Conservation (phyloP, 1,140 invertebrate species). For the Drosophila dunni region DNA sequence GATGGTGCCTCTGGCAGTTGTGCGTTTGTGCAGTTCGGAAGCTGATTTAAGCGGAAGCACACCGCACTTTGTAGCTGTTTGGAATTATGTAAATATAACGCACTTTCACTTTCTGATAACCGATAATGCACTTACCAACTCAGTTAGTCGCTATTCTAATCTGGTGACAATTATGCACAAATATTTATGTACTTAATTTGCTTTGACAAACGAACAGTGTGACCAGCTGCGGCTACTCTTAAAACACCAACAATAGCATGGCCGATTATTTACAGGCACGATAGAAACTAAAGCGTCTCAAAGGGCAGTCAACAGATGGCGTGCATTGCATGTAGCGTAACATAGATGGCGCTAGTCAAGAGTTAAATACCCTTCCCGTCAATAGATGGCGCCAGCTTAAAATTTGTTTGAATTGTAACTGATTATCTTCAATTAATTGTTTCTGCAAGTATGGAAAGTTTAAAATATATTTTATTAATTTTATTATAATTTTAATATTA, state of each 20-base stretch:
- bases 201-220: neutral
- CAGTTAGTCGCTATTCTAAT: neutral
- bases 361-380: neutral
- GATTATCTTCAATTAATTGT: neutral
- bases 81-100: neutral
- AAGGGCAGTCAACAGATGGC: neutral
- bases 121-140: neutral
- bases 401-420: neutral
- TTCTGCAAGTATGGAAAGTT: neutral
- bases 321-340: neutral
- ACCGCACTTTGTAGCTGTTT: neutral
- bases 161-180: neutral
- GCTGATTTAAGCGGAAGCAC: constrained; percentile 32
- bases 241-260: too few relatives aligned
- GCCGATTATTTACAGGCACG: too few relatives aligned
- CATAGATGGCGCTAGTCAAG: constrained; percentile 1
- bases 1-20: constrained; percentile 4
- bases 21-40: constrained; percentile 41
- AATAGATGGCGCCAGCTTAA: constrained; percentile 12
- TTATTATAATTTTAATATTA: too few relatives aligned
- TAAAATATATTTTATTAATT: too few relatives aligned
- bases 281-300: neutral
- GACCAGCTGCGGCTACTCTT: too few relatives aligned
- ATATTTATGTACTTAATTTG: neutral
- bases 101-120: neutral